Evolutionary conservation across 1,140 invertebrate species (phyloP).

Genomic region (Trachymyrmex cornetzi): DNA sequence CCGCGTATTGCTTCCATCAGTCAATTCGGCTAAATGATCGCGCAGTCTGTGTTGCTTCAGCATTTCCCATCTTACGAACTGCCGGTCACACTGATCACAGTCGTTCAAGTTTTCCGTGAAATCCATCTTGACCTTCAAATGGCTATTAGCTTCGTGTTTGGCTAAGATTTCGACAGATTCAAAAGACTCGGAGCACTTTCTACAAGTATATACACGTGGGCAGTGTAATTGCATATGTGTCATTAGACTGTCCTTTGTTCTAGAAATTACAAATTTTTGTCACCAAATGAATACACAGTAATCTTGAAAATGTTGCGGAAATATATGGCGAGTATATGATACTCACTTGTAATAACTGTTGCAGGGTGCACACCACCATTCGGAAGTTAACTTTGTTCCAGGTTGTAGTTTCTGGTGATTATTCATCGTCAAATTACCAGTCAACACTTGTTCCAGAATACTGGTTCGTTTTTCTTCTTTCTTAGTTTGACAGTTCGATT

Average conservation of each 20-base stretch:
- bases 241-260: conserved; percentile 78
- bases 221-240: conserved; percentile 81
- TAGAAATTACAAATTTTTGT: conserved; percentile 61
- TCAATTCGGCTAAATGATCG: conserved; percentile 76
- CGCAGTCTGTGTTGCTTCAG: conserved; percentile 79
- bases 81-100: conserved; percentile 80
- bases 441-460: conserved; percentile 81
- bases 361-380: conserved; percentile 82
- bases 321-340: not conserved
- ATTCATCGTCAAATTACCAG: conserved; percentile 79
- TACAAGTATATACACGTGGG: conserved; percentile 79
- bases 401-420: conserved; percentile 76
- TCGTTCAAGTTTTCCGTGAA: conserved; percentile 77
- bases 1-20: conserved; percentile 77
- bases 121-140: conserved; percentile 79
- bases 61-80: conserved; percentile 83
- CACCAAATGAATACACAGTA: conserved; percentile 8
- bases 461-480: conserved; percentile 77
- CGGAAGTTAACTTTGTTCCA: conserved; percentile 72
- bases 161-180: conserved; percentile 79
- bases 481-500: conserved; percentile 46
- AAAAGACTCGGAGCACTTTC: conserved; percentile 78
- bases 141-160: conserved; percentile 79
- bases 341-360: conserved; percentile 81
- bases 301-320: conserved; percentile 1